Evolutionary conservation across 1,140 invertebrate genomes (phyloP), one percentile per base, ranked within the genome.

Genomic region (Streblospio benedicti): DNA sequence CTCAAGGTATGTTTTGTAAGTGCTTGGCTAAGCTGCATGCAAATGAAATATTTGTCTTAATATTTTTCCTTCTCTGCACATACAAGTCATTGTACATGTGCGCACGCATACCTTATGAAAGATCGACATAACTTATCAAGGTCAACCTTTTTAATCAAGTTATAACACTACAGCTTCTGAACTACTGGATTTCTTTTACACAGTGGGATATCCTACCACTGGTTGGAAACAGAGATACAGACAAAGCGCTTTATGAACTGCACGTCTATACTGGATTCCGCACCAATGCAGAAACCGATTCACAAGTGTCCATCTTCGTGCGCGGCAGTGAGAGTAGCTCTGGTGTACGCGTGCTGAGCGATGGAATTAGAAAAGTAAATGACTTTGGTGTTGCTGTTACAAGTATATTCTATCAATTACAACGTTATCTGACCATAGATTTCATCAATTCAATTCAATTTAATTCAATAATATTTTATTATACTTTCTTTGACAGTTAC

Each of bases 1-100:
- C 61, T 68, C 6, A 70, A 65, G 70, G 72, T 73, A 53, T 5
- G 57, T 6, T 49, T 14, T 30, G 28, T n/a, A 12, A 25, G 9
- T 16, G 12, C 9, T 25, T 14, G 47, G 23, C 23, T 14, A 12
- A 50, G 12, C 9, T 25, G 47, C 12, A 50, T 16, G 12, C 23
- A 16, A 50, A 12, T 9, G 23, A 57, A 32, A 57, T 14, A 20
- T 16, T 18, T 50, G 5, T 14, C n/a, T n/a, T n/a, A n/a, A n/a
- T n/a, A n/a, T n/a, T n/a, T n/a, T n/a, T n/a, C n/a, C n/a, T n/a
- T n/a, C n/a, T n/a, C n/a, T n/a, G n/a, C n/a, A n/a, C n/a, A n/a
- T n/a, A n/a, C n/a, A n/a, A n/a, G n/a, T n/a, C n/a, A n/a, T n/a
- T n/a, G n/a, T n/a, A n/a, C n/a, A n/a, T n/a, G n/a, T n/a, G n/a